A percentile compares a stretch with the other conserved stretches of the same genome.
phyloP scores from a whole-genome alignment of 1,140 invertebrate species.

The Arctopsyche grandis region DNA sequence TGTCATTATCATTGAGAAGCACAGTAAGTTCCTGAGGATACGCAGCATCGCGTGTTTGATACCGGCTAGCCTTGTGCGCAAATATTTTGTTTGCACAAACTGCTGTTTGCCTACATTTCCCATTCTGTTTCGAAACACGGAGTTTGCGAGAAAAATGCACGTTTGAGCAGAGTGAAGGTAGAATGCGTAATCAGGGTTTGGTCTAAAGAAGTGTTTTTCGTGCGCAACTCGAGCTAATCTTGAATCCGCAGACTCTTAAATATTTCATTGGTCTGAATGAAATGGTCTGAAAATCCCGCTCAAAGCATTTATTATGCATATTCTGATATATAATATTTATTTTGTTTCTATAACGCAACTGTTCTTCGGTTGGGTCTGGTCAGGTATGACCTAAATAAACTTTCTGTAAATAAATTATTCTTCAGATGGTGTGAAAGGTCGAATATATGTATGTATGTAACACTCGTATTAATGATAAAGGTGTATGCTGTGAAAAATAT shows the following conservation, averaged over 20 bases:
- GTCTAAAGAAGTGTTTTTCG: too few relatives aligned
- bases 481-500: too few relatives aligned
- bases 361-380: too few relatives aligned
- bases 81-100: conserved; percentile 44
- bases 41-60: conserved; percentile 28
- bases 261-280: not conserved
- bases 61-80: conserved; percentile 41
- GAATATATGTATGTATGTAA: too few relatives aligned
- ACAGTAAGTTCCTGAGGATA: conserved; percentile 31
- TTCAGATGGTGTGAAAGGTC: too few relatives aligned
- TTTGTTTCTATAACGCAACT: too few relatives aligned
- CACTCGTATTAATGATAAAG: too few relatives aligned
- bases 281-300: not conserved
- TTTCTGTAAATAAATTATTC: too few relatives aligned
- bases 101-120: conserved; percentile 37
- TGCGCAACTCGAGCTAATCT: not conserved
- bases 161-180: not conserved
- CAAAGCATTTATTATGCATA: not conserved
- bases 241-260: not conserved
- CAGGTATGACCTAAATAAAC: too few relatives aligned
- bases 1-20: conserved; percentile 12
- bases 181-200: not conserved
- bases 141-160: conserved; percentile 29
- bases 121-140: conserved; percentile 35
- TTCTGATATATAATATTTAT: not conserved